phyloP scores from a whole-genome alignment of 53 echinoderm and acorn worm species.

The Paracentrotus lividus region DNA sequence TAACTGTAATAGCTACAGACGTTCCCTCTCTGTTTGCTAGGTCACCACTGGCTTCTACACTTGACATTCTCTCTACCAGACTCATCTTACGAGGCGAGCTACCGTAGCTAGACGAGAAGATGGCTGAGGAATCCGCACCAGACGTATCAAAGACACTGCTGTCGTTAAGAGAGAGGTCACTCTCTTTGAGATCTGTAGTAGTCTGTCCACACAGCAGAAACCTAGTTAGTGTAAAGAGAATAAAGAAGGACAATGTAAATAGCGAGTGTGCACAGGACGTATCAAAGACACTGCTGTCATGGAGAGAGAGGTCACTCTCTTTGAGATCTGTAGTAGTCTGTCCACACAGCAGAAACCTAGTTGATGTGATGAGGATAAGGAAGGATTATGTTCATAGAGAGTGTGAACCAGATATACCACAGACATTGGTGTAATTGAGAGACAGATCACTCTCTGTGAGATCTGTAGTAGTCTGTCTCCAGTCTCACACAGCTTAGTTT shows the following conservation, averaged over 20 bases:
- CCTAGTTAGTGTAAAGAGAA: conserved; percentile 30
- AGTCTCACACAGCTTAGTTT: no score
- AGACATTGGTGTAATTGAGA: no score
- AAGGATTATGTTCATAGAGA: no score
- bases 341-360: conserved; percentile 92
- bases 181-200: conserved; percentile 90
- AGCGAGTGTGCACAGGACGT: no score
- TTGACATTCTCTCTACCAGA: conserved; percentile 94
- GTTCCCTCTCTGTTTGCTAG: conserved; percentile 91
- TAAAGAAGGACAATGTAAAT: no score
- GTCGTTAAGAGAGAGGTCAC: conserved; percentile 90
- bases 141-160: conserved; percentile 76
- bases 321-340: conserved; percentile 92
- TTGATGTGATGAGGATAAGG: neutral
- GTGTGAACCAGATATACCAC: no score
- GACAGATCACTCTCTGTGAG: conserved; percentile 94
- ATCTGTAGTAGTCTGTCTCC: conserved; percentile 93
- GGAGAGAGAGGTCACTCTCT: conserved; percentile 93
- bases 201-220: conserved; percentile 97
- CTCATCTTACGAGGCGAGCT: conserved; percentile 95
- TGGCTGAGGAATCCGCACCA: conserved; percentile 75
- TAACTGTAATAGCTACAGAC: conserved; percentile 89
- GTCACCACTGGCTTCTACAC: conserved; percentile 94
- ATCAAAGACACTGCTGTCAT: neutral
- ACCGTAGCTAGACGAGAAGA: conserved; percentile 90